Base-by-base conservation (phyloP, 2,797 vertebrate species). In the Enteromius anoplus region DNA sequence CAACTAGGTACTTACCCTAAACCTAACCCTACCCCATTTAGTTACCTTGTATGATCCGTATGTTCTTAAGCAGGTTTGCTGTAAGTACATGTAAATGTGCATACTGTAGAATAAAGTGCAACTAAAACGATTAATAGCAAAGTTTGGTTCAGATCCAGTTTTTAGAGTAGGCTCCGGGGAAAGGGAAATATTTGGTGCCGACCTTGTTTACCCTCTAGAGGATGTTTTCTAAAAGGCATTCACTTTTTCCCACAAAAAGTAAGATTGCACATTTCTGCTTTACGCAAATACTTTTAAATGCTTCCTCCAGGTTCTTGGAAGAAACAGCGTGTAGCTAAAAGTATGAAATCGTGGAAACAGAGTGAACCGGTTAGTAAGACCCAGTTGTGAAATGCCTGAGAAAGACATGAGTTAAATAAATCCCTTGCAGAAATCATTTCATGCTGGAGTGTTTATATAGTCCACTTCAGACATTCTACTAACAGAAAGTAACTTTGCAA, bases 331-430 rank as follows among this genome's bases (percentile, higher is more conserved):
- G 15, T 32, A 15, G 37, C 58, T 64, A 4, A 64, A 29, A 11
- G 80, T 42, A 8, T 15, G 34, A 82, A n/a, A 21, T 3, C 40
- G 21, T 53, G 80, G 32, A 75, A 75, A 53, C 47, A n/a, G 19
- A 29, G 71, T 51, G 5, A 15, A 2, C 21, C 53, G 0, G 32
- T 45, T 21, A 75, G 80, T 68, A 42, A 45, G 34, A 82, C 6
- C 23, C 34, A 58, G 62, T 10, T 86, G 82, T 40, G 32, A 84
- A 80, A 82, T 79, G 21, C 26, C 62, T 15, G 45, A 75, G 80
- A 75, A 53, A 66, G 60, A 51, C 71, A 65, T 17, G 15, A 82
- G 47, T 40, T 49, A 37, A 75, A 81, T 49, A 81, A 62, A 72
- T 71, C 53, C 71, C 23, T 21, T 40, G 19, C 66, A 60, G 29